Percentiles rank a stretch among this genome's conserved stretches.
These are phyloP conservation scores for Octopus sinensis DNA, from an alignment of 1,140 invertebrate genomes.

Conservation along the genomic window DNA sequence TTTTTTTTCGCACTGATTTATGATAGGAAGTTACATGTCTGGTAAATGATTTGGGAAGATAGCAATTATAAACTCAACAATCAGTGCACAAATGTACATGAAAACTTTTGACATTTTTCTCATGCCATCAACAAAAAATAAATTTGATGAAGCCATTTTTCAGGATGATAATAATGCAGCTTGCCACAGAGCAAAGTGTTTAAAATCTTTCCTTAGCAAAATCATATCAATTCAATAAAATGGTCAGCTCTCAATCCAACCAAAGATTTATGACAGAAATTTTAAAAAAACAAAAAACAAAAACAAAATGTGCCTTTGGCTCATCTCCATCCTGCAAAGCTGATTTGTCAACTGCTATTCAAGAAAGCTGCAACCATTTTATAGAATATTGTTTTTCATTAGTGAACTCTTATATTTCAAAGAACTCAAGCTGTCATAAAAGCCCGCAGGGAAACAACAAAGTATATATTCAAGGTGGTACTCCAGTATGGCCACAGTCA, in stretches of 20 bases:
- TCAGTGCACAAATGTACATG: background rate
- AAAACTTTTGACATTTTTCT: background rate
- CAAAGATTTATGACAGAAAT: slow-evolving; percentile 28
- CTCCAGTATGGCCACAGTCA: too few species aligned
- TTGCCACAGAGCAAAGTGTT: background rate
- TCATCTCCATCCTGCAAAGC: background rate
- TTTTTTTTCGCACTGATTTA: background rate
- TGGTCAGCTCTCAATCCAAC: slow-evolving; percentile 27
- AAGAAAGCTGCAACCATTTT: too few species aligned
- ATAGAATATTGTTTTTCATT: too few species aligned
- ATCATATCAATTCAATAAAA: slow-evolving; percentile 17
- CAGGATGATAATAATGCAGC: background rate
- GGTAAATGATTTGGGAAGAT: background rate
- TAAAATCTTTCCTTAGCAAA: slow-evolving; percentile 17
- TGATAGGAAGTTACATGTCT: background rate
- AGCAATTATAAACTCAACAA: background rate
- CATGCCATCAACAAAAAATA: slow-evolving; percentile 5
- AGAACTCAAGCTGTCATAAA: too few species aligned
- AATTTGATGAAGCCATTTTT: slow-evolving; percentile 5
- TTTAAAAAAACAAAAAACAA: background rate
- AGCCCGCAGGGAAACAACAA: too few species aligned
- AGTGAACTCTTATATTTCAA: too few species aligned
- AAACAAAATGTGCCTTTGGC: background rate
- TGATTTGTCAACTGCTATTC: background rate
- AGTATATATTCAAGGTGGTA: too few species aligned